These are phyloP conservation scores for Himalopsyche kuldschensis DNA, from an alignment of 2,888 invertebrate genomes.

Conservation along the genomic window DNA sequence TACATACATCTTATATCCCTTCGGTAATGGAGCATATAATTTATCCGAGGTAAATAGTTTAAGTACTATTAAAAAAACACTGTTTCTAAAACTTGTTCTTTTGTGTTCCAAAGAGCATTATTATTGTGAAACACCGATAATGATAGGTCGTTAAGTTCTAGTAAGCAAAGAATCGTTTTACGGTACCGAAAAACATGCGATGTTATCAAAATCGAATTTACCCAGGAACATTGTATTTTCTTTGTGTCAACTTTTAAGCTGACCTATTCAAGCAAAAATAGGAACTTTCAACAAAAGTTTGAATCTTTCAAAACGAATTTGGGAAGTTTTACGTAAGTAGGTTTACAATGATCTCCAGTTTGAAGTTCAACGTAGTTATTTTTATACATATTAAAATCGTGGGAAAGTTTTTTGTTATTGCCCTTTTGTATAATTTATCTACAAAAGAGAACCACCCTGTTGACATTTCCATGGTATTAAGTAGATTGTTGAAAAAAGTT, in stretches of 20 bases:
- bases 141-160: too few species aligned
- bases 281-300: background rate
- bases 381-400: background rate
- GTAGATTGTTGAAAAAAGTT: too few species aligned
- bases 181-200: background rate
- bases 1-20: too few species aligned
- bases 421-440: background rate
- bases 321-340: background rate
- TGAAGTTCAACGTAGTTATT: background rate
- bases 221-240: background rate
- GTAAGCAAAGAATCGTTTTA: too few species aligned
- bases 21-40: too few species aligned
- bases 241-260: background rate
- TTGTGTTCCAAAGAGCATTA: too few species aligned
- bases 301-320: background rate
- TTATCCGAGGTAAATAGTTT: too few species aligned
- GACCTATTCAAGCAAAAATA: background rate
- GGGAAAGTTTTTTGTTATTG: background rate
- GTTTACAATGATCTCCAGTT: background rate
- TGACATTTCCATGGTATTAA: too few species aligned
- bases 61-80: too few species aligned
- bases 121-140: too few species aligned
- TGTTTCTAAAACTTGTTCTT: too few species aligned
- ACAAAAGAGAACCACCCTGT: background rate
- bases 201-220: background rate